A percentile compares a stretch with the other conserved stretches of the same genome.
phyloP scores from a whole-genome alignment of 2,113 vertebrate species.

The Megalops atlanticus region DNA sequence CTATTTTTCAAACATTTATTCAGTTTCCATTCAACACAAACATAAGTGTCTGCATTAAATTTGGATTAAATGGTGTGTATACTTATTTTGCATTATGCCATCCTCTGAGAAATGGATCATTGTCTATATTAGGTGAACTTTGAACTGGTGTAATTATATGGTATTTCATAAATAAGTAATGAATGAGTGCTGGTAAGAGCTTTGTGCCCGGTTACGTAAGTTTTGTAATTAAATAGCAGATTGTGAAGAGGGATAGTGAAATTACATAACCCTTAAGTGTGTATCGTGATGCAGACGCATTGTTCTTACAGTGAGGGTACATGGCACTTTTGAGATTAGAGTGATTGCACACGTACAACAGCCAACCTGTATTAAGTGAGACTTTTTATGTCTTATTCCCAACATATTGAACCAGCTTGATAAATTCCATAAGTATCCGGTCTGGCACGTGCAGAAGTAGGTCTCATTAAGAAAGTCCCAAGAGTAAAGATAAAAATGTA shows the following conservation, averaged over 20 bases:
- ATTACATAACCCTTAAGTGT: background rate
- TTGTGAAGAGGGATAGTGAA: background rate
- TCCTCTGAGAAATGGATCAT: too few species aligned
- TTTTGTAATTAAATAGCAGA: background rate
- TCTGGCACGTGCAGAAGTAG: conserved; percentile 14
- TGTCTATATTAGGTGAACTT: background rate
- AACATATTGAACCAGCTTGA: conserved; percentile 28
- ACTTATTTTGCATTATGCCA: too few species aligned
- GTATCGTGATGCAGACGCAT: too few species aligned
- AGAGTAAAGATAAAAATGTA: conserved; percentile 36
- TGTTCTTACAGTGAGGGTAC: background rate
- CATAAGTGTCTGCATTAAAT: too few species aligned
- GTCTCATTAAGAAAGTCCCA: conserved; percentile 19
- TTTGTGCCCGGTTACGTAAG: background rate
- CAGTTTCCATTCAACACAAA: too few species aligned
- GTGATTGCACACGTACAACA: background rate
- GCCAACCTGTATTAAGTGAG: background rate
- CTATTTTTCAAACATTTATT: too few species aligned
- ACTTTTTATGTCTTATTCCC: conserved; percentile 13
- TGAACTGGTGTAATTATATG: background rate
- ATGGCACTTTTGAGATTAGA: background rate
- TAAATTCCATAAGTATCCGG: conserved; percentile 6
- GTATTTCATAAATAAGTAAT: background rate
- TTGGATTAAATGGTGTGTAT: too few species aligned
- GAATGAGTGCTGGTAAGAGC: background rate